Conservation (phyloP, 2,888 invertebrate species). For the Chironomus tentans region DNA sequence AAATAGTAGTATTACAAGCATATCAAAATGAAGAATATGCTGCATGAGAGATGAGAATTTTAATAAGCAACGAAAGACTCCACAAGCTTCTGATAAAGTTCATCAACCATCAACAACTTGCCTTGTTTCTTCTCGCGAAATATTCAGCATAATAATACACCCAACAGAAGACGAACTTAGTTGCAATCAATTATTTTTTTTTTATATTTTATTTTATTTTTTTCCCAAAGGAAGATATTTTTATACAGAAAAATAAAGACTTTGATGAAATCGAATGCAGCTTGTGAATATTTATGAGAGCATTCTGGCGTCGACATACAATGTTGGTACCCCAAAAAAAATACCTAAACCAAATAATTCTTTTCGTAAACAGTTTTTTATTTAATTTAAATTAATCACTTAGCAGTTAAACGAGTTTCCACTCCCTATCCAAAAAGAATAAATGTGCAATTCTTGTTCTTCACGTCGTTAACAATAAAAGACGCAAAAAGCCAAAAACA, state of each 20-base stretch:
- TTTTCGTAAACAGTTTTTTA: not conserved
- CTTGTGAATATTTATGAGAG: no score
- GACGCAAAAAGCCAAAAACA: constrained; percentile 6
- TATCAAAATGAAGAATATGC: not conserved
- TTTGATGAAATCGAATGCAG: no score
- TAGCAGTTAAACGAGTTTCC: no score
- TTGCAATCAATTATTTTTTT: not conserved
- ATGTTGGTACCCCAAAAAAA: no score
- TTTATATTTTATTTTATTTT: no score
- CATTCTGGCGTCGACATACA: no score
- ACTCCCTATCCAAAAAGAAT: no score
- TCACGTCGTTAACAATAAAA: not conserved
- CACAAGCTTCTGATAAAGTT: constrained; percentile 9
- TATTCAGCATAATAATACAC: not conserved
- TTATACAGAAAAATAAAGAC: no score
- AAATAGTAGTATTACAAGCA: not conserved
- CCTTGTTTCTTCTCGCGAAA: not conserved
- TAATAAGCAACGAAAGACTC: constrained; percentile 1
- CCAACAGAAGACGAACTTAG: not conserved
- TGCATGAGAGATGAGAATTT: not conserved
- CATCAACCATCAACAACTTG: constrained; percentile 9
- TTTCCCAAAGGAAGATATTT: no score
- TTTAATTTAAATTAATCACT: no score
- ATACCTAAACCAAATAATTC: no score
- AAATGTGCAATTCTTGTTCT: not conserved